Evolutionary conservation across 2,888 invertebrate species (phyloP), one percentile per base, ranked within the genome.

Genomic region (Lasioglossum zephyrum): DNA sequence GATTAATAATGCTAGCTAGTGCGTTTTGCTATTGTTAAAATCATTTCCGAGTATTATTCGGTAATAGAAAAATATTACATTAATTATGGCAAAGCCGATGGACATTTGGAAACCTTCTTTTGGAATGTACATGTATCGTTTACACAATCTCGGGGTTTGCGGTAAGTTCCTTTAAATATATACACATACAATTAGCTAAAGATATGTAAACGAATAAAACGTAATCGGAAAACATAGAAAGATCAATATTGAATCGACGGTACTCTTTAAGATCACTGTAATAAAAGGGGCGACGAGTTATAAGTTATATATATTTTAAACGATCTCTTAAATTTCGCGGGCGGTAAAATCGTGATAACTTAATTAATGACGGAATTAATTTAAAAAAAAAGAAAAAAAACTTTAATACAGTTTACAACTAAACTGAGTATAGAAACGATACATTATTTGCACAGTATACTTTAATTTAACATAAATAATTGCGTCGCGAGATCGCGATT

Each of bases 61-160:
- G 66, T 74, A 57, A 84, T 84, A 84, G 39, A 84, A 84, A 84
- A 84, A 77, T 84, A 84, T 84, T 57, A 31, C 73, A 84, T 84
- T 41, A 41, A 72, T 66, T 66, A 73, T 60, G 57, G 73, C 57
- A 77, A 84, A 69, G 49, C 26, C 31, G 72, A 83, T 75, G 77
- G 63, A 83, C 73, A 69, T 73, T 36, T 36, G 8, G 31, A 73
- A 73, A 83, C 53, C 47, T 57, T n/a, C 57, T 73, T 39, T 57
- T 69, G 72, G 57, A 76, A 13, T 77, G 77, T 73, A 26, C 84
- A 84, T 84, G 77, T 69, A 57, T 66, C 44, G 31, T 66, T 36
- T 84, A 73, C 84, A 84, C 73, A 74, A 84, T 77, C 77, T 69
- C 77, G 70, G 77, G 49, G 49, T 39, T 60, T 31, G 63, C 39